These are phyloP conservation scores for Aromia moschata DNA, from an alignment of 2,888 invertebrate species.

Conservation along the genomic window DNA sequence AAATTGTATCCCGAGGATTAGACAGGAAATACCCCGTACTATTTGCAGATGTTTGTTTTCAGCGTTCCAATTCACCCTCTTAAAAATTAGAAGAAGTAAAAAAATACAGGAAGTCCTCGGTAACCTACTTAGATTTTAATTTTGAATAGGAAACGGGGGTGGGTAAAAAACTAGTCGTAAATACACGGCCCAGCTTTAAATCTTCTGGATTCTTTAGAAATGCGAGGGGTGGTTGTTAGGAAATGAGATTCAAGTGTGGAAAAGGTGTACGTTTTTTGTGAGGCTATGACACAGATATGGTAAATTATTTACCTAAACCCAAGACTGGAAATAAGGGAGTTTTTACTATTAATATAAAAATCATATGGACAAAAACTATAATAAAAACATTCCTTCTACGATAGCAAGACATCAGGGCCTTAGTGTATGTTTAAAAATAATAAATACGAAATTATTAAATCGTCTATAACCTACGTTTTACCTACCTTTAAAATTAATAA, in stretches of 20 bases:
- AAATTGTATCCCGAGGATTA: slow-evolving; percentile 13
- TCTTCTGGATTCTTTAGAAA: background rate
- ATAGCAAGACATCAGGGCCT: too few relatives aligned
- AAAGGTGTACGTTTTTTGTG: background rate
- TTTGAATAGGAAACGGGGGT: slow-evolving; percentile 15
- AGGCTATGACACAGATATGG: background rate
- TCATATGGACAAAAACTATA: too few relatives aligned
- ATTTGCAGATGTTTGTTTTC: slow-evolving; percentile 25
- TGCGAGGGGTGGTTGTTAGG: background rate
- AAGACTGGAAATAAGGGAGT: too few relatives aligned
- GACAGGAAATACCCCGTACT: slow-evolving; percentile 11
- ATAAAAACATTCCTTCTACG: too few relatives aligned
- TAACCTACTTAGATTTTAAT: slow-evolving; percentile 29
- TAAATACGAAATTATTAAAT: too few relatives aligned
- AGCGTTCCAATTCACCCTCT: slow-evolving; percentile 8
- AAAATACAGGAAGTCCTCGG: slow-evolving; percentile 29
- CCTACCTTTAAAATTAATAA: too few relatives aligned
- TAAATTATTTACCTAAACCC: background rate
- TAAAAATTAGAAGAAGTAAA: slow-evolving; percentile 19
- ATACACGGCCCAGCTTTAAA: background rate
- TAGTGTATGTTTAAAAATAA: too few relatives aligned
- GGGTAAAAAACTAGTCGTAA: background rate
- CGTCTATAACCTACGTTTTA: too few relatives aligned
- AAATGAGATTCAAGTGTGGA: background rate
- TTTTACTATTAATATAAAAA: too few relatives aligned